A percentile compares a stretch with the other conserved stretches of the same genome.
These are phyloP conservation scores for Drosophila neocordata DNA, from an alignment of 1,140 invertebrate species.

Conservation along the genomic window DNA sequence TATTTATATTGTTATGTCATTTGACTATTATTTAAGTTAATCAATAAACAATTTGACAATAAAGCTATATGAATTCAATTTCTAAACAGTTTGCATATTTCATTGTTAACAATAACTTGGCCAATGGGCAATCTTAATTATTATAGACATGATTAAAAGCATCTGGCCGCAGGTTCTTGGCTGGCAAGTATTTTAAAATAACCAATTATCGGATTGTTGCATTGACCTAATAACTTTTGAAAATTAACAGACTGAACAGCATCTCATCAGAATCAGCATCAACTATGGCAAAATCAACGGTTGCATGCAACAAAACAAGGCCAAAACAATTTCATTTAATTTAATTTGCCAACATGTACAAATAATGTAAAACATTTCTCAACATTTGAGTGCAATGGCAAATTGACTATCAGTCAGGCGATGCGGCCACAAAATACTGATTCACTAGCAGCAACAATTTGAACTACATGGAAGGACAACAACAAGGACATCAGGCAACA, in stretches of 20 bases:
- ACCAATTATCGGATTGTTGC: slow-evolving; percentile 69
- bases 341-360: slow-evolving; percentile 59
- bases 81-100: not conserved
- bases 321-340: slow-evolving; percentile 53
- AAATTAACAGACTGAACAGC: no score
- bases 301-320: slow-evolving; percentile 20
- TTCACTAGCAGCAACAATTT: slow-evolving; percentile 1
- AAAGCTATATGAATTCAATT: not conserved
- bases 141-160: slow-evolving; percentile 42
- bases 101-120: slow-evolving; percentile 16
- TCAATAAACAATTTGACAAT: not conserved
- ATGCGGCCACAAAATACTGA: slow-evolving; percentile 29
- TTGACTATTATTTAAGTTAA: not conserved
- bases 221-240: slow-evolving; percentile 20
- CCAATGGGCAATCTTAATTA: slow-evolving; percentile 36
- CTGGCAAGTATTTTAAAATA: slow-evolving; percentile 52
- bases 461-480: slow-evolving; percentile 14
- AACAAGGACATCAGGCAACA: slow-evolving; percentile 17
- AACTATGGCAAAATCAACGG: not conserved
- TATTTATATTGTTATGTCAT: slow-evolving; percentile 5
- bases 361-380: slow-evolving; percentile 54
- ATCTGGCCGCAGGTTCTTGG: slow-evolving; percentile 44
- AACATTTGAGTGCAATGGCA: slow-evolving; percentile 39
- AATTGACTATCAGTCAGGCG: slow-evolving; percentile 50
- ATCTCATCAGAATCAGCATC: not conserved